Evolutionary conservation across 2,888 invertebrate species (phyloP).

Genomic region (Protodeltote pygarga): DNA sequence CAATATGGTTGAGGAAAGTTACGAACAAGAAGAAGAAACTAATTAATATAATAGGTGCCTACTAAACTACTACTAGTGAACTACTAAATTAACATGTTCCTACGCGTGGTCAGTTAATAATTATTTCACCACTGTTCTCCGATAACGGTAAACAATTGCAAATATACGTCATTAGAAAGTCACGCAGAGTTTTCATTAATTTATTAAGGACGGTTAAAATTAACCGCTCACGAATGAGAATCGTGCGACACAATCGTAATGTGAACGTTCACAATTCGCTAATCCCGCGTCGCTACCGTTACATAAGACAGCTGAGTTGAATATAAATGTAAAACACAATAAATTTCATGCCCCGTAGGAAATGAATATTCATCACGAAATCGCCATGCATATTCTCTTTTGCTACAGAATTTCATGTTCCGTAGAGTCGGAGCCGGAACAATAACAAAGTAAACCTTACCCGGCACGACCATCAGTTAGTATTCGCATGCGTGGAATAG

Average conservation of each 20-base stretch:
- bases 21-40: too few relatives aligned
- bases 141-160: constrained; percentile 68
- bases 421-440: constrained; percentile 58
- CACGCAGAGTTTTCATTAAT: constrained; percentile 75
- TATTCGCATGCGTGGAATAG: constrained; percentile 62
- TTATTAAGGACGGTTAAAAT: constrained; percentile 75
- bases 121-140: constrained; percentile 52
- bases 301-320: constrained; percentile 86
- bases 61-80: too few relatives aligned
- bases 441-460: constrained; percentile 75
- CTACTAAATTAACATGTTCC: constrained; percentile 20
- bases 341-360: constrained; percentile 87
- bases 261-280: constrained; percentile 85
- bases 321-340: constrained; percentile 88
- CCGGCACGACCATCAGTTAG: constrained; percentile 61
- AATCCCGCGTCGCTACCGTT: constrained; percentile 86
- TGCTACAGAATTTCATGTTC: constrained; percentile 79
- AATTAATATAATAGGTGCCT: too few relatives aligned
- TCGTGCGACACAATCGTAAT: constrained; percentile 77
- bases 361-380: constrained; percentile 88
- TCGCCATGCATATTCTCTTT: constrained; percentile 87
- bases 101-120: constrained; percentile 34
- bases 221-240: constrained; percentile 73
- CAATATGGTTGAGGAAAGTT: too few relatives aligned
- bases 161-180: constrained; percentile 71